Base-by-base conservation (phyloP, 1,140 invertebrate genomes). In the Arion vulgaris region DNA sequence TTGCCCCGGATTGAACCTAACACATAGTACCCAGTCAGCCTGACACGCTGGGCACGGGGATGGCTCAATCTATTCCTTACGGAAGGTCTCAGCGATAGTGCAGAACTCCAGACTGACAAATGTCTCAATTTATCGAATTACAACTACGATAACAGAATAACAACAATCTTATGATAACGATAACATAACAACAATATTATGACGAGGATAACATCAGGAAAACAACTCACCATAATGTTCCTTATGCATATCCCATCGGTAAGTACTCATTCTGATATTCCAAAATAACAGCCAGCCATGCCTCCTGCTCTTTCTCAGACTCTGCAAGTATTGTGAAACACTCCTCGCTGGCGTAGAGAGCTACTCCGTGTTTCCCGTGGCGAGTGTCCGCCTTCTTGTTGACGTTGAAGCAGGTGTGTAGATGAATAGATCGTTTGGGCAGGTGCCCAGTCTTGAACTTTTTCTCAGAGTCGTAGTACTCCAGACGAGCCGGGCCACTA, bases 391-490 rank as follows among this genome's bases (percentile, higher is more conserved):
- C 82, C 81, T 95, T 95, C 57, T 94, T 93, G 85, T 94, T 95
- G 81, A 98, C 97, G 91, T 97, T 97, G 92, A 98, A 98, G 91
- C 97, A 98, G 71, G 94, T 95, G 90, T 96, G 95, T 71, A 98
- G 93, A 26, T 95, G 92, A 76, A 98, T 96, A 74, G 94, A 94
- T 68, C 92, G 94, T 90, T 97, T 97, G 9, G 97, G 95, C 36
- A 92, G 91, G 36, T 95, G 93, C 41, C 95, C 94, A 66, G 93
- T 93, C 77, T 94, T 94, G 91, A 95, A 98, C 91, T 98, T 98
- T 91, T 97, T 97, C 92, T 98, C 97, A 73, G 93, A 96, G 89
- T 98, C 97, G 92, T 97, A 98, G 92, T 98, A 98, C 92, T 98
- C 97, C 77, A 98, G 93, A 51, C 96, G 94, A 0, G 97, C 96